Base-by-base conservation (phyloP, 2,797 vertebrate genomes). In the Tympanoctomys barrerae region DNA sequence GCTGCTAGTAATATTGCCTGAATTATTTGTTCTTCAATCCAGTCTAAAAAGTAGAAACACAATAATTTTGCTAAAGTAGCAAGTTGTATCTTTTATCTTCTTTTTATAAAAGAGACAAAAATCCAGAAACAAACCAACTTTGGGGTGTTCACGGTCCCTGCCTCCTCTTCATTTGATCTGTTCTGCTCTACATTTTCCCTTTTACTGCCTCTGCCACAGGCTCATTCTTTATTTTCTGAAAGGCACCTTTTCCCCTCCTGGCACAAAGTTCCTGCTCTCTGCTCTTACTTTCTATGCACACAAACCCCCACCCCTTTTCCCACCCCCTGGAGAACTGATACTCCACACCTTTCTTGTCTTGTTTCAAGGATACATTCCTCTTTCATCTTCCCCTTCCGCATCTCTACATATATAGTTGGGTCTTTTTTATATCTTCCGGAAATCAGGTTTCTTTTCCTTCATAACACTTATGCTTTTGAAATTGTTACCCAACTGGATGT, bases 71-170 rank as follows among this genome's bases (percentile, higher is more conserved):
- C 46, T 88, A 82, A 91, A 57, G 59, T 19, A 52, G 61, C 18
- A 77, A 71, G 19, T 59, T 59, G 10, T 79, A 87, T 33, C n/a
- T 77, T 42, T 95, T 49, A 86, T 87, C 85, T 71, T 89, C 52
- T 42, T 16, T 19, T 70, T 49, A 16, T 71, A 78, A 71, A 33
- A 54, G 75, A 31, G 14, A 33, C 42, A 46, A 92, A 33, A 31
- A 62, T 22, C 26, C 5, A 79, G 24, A 90, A 90, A 21, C 54
- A 24, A 36, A 7, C 7, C 28, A 39, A 52, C 64, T 7, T 75
- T 14, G 46, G 2, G 0, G 31, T 18, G 33, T 9, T 36, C 62
- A 24, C 64, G 6, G 18, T 73, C 7, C 14, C 31, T 61, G 39
- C 13, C 26, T 54, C 4, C 16, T 31, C 5, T 31, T 83, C 61